A percentile compares a stretch with the other conserved stretches of the same genome.
Conservation (phyloP, 2,113 vertebrate genomes). For the Tetrax tetrax region DNA sequence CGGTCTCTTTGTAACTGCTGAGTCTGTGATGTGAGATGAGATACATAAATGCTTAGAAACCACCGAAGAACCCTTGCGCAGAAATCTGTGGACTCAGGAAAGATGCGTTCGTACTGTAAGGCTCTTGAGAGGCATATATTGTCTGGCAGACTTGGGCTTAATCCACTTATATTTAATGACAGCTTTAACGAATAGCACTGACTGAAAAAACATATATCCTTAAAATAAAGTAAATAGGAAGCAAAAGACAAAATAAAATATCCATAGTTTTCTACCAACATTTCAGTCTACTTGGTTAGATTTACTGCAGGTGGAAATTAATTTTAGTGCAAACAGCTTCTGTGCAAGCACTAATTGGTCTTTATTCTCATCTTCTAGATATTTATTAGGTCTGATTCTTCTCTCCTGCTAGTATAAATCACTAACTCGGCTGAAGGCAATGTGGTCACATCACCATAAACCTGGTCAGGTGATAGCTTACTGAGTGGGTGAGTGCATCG, state of each 20-base stretch:
- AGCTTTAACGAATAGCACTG: neutral
- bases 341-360: conserved; percentile 9
- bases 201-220: neutral
- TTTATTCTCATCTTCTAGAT: conserved; percentile 1
- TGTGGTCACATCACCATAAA: neutral
- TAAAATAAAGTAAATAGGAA: neutral
- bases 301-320: conserved; percentile 7
- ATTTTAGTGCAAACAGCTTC: conserved; percentile 3
- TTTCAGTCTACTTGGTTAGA: neutral
- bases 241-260: neutral
- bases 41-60: neutral
- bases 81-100: neutral
- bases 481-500: neutral
- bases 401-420: neutral
- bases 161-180: neutral
- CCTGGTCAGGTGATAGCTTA: neutral
- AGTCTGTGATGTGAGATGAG: conserved; percentile 2
- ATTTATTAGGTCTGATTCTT: neutral
- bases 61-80: neutral
- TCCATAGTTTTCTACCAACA: neutral
- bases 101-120: neutral
- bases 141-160: neutral
- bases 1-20: neutral
- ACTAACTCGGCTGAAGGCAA: neutral
- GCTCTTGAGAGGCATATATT: neutral